phyloP scores from a whole-genome alignment of 2,888 invertebrate species.

The Cheilosia vernalis region DNA sequence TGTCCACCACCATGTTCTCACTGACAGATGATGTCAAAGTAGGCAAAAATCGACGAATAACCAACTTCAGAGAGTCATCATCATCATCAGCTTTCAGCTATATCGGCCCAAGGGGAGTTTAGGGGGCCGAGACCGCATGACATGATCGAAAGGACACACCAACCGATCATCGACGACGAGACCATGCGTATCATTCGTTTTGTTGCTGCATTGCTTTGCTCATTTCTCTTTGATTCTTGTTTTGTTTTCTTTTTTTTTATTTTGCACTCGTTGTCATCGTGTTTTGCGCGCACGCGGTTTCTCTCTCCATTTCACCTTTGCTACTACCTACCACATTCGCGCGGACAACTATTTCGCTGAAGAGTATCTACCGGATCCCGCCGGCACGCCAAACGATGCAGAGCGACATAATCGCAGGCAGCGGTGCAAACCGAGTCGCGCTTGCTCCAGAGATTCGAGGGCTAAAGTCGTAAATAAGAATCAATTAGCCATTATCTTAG shows the following conservation, averaged over 20 bases:
- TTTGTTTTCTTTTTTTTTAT: not conserved
- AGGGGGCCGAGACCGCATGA: slow-evolving; percentile 51
- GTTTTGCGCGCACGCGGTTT: slow-evolving; percentile 18
- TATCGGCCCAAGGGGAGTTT: slow-evolving; percentile 23
- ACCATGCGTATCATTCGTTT: slow-evolving; percentile 73
- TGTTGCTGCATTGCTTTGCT: slow-evolving; percentile 71
- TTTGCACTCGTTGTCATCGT: slow-evolving; percentile 4
- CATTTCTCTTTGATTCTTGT: slow-evolving; percentile 39
- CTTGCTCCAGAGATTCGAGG: slow-evolving; percentile 57
- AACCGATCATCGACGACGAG: slow-evolving; percentile 43
- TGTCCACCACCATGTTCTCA: slow-evolving; percentile 64
- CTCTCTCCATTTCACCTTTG: slow-evolving; percentile 13
- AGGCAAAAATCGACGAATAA: slow-evolving; percentile 64
- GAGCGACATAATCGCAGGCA: slow-evolving; percentile 61
- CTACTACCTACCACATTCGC: slow-evolving; percentile 26
- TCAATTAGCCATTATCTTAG: slow-evolving; percentile 78
- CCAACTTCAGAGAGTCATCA: slow-evolving; percentile 50
- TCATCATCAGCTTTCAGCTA: slow-evolving; percentile 25
- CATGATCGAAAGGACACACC: slow-evolving; percentile 74
- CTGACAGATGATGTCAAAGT: slow-evolving; percentile 75
- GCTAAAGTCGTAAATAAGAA: slow-evolving; percentile 76
- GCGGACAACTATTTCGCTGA: slow-evolving; percentile 42
- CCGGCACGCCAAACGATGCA: slow-evolving; percentile 48
- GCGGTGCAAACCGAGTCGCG: slow-evolving; percentile 57
- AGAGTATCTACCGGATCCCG: slow-evolving; percentile 24